phyloP scores from a whole-genome alignment of 2,113 vertebrate genomes.

The Peromyscus maniculatus region DNA sequence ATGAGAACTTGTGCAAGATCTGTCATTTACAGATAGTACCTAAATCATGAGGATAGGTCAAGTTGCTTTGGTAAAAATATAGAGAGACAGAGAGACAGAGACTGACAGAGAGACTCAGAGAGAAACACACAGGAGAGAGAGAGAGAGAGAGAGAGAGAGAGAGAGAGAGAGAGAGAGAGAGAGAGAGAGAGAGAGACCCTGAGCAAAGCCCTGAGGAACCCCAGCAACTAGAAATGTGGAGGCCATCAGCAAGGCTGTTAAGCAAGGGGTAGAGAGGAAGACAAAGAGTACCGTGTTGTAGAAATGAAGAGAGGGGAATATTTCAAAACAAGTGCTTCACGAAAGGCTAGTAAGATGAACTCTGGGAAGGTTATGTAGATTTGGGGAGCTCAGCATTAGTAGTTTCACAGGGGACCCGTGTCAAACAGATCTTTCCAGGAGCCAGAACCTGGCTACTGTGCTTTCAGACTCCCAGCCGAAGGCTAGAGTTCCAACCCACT shows the following conservation, averaged over 20 bases:
- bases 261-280: background rate
- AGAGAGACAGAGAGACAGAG: background rate
- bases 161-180: background rate
- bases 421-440: background rate
- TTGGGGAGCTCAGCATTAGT: background rate
- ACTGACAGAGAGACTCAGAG: background rate
- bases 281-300: accelerated
- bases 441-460: background rate
- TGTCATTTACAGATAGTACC: background rate
- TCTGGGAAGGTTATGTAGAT: background rate
- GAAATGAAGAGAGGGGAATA: background rate
- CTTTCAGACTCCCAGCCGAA: background rate
- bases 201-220: background rate
- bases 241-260: background rate
- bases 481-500: background rate
- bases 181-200: background rate
- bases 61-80: background rate
- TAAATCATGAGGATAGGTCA: background rate
- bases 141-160: background rate
- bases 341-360: background rate
- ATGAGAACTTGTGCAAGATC: background rate
- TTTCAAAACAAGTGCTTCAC: background rate
- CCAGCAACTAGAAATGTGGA: background rate
- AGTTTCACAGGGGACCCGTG: background rate
- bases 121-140: background rate